These are phyloP conservation scores for Microtus ochrogaster DNA, from an alignment of 2,113 vertebrate species.

Conservation along the genomic window DNA sequence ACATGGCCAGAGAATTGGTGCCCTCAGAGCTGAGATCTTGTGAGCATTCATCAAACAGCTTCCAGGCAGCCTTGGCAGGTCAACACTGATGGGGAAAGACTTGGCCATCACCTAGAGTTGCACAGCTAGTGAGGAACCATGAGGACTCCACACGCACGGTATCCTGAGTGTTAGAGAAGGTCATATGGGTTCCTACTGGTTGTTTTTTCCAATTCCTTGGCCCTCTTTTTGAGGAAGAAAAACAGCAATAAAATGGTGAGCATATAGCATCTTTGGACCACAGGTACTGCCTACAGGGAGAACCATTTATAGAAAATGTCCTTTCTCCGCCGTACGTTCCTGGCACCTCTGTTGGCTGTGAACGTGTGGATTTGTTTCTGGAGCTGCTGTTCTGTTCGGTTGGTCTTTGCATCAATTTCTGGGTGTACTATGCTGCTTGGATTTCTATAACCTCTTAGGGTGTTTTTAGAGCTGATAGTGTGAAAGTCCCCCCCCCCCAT, in stretches of 20 bases:
- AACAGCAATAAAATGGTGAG: not conserved
- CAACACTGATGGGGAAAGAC: not conserved
- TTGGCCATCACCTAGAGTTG: not conserved
- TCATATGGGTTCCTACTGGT: not conserved
- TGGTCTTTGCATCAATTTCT: not conserved
- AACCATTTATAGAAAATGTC: not conserved
- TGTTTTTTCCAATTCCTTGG: not conserved
- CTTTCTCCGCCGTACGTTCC: not conserved
- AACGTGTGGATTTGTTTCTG: not conserved
- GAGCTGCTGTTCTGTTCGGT: not conserved
- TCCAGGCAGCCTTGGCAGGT: not conserved
- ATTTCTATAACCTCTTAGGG: not conserved
- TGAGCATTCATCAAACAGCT: not conserved
- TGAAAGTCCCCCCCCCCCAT: too few relatives aligned
- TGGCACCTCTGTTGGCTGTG: not conserved
- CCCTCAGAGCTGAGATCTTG: not conserved
- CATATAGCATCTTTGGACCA: too few relatives aligned
- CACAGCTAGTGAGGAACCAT: not conserved
- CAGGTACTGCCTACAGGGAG: not conserved
- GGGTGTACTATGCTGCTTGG: not conserved
- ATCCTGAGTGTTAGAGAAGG: not conserved
- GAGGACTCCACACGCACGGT: not conserved
- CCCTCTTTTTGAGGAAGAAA: not conserved
- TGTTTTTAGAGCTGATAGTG: not conserved
- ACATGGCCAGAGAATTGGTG: not conserved